These are phyloP conservation scores for Mesoligia furuncula DNA, from an alignment of 2,888 invertebrate genomes.

Conservation along the genomic window DNA sequence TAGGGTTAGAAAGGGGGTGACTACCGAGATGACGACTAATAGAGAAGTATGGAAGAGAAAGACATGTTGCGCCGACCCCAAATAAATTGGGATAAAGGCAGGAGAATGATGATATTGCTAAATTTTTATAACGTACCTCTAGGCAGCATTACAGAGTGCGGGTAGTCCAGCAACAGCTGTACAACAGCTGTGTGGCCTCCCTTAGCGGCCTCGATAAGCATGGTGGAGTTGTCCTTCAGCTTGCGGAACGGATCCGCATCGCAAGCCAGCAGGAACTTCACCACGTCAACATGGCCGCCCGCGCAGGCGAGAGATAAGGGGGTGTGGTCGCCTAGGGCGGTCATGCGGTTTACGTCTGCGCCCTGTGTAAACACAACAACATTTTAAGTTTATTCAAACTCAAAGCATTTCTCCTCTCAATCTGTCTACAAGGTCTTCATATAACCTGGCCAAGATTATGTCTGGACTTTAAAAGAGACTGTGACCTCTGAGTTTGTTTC, in stretches of 20 bases:
- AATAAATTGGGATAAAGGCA: no score
- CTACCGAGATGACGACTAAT: no score
- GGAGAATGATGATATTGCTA: no score
- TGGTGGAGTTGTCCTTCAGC: slow-evolving; percentile 99
- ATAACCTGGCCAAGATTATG: no score
- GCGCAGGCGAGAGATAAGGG: slow-evolving; percentile 99
- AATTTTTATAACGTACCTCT: slow-evolving; percentile 69
- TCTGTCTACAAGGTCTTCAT: no score
- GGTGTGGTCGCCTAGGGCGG: slow-evolving; percentile 99
- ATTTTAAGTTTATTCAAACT: not conserved
- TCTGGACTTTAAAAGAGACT: no score
- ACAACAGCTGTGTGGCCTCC: slow-evolving; percentile 99
- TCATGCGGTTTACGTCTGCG: slow-evolving; percentile 91
- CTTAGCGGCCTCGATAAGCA: slow-evolving; percentile 99
- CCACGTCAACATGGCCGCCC: slow-evolving; percentile 98
- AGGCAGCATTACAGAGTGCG: slow-evolving; percentile 95
- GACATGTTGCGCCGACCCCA: no score
- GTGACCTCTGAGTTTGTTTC: no score
- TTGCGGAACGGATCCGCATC: slow-evolving; percentile 99
- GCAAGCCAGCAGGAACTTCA: slow-evolving; percentile 97
- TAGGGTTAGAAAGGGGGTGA: no score
- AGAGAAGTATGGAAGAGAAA: no score
- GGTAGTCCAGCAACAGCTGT: slow-evolving; percentile 98
- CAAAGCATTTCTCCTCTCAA: no score
- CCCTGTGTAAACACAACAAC: slow-evolving; percentile 73